Base-by-base conservation (phyloP, 1,140 invertebrate genomes). In the Brachionus asplanchnoidis region DNA sequence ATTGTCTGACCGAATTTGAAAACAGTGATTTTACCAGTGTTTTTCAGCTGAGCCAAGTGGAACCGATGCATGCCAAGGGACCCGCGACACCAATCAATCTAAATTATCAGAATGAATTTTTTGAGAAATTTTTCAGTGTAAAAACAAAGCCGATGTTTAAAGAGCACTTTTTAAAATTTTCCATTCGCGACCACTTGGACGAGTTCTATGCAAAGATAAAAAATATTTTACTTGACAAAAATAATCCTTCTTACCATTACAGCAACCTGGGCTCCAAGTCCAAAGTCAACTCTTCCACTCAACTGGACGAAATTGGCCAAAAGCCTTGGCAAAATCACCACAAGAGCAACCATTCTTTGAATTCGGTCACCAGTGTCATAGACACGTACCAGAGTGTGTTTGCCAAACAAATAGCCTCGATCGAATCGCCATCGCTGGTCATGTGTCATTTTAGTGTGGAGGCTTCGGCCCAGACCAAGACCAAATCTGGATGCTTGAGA, bases 31-130 rank as follows among this genome's bases (percentile, higher is more conserved):
- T 23, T 20, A 23, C 65, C 23, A 82, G 79, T 82, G 40, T 82
- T 28, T 44, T 65, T 26, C 79, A 42, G 4, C 32, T 82, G 28
- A 82, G n/a, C 36, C 50, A 82, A 26, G 26, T n/a, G 8, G 50
- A 46, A 3, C 44, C 44, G 14, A n/a, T 46, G 44, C 44, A 28
- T 4, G 9, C 32, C 14, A 42, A 4, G 32, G 1, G 32, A 32
- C 7, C 50, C 26, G 11, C 8, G 1, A n/a, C 50, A n/a, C 11
- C 23, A 9, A 66, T 65, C 9, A 68, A 60, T 6, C 17, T 82
- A 42, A 82, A 36, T 17, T 82, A 82, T 65, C 79, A 82, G 14
- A 82, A 82, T 68, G 79, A 82, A 68, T 82, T 65, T 68, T 82
- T 82, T 20, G 79, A 82, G 17, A 60, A 68, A 42, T 82, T 65